phyloP scores from a whole-genome alignment of 2,888 invertebrate species.

The Tipula confusa region DNA sequence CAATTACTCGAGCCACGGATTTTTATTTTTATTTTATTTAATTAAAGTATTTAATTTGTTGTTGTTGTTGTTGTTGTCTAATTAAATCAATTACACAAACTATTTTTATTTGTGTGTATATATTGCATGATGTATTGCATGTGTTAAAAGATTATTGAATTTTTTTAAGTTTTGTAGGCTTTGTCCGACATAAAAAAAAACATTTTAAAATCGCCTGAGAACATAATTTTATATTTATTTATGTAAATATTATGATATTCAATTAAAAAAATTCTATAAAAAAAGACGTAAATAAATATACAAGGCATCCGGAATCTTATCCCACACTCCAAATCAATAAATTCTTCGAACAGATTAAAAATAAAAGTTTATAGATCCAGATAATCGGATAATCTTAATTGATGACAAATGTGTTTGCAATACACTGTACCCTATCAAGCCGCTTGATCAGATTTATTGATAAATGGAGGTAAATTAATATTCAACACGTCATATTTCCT shows the following conservation, averaged over 20 bases:
- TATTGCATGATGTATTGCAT: background rate
- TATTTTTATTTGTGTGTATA: background rate
- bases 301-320: background rate
- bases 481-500: background rate
- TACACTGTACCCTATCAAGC: background rate
- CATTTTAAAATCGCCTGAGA: background rate
- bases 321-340: background rate
- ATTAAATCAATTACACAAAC: background rate
- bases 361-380: background rate
- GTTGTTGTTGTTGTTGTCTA: slow-evolving; percentile 15
- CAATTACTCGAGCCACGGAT: background rate
- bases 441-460: background rate
- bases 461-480: background rate
- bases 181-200: background rate
- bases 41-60: slow-evolving; percentile 14
- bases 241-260: background rate
- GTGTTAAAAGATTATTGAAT: background rate
- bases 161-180: background rate
- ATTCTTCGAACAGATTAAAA: background rate
- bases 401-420: background rate
- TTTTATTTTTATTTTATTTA: background rate
- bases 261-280: background rate
- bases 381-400: slow-evolving; percentile 13
- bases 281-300: background rate
- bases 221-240: background rate